phyloP scores from a whole-genome alignment of 2,113 vertebrate genomes.

The Anarhynchus alexandrinus region DNA sequence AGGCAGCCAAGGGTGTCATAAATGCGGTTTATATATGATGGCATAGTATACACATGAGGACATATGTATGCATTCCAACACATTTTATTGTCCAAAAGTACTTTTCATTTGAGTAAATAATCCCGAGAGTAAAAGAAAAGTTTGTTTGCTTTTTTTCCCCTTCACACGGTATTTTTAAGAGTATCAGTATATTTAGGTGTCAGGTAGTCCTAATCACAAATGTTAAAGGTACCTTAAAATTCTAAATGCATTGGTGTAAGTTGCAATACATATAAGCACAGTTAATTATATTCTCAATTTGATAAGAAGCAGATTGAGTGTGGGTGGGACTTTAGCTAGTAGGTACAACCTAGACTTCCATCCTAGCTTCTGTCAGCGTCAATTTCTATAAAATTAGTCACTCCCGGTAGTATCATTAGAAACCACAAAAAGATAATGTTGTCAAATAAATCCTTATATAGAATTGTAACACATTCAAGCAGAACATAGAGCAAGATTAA shows the following conservation, averaged over 20 bases:
- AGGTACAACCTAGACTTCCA: not conserved
- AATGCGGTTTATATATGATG: not conserved
- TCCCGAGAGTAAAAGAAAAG: not conserved
- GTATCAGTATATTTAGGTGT: not conserved
- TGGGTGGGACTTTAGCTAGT: not conserved
- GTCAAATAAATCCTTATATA: not conserved
- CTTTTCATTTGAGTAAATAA: not conserved
- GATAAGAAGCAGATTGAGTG: not conserved
- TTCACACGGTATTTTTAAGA: not conserved
- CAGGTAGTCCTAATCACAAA: not conserved
- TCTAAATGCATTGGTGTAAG: not conserved
- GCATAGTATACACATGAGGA: not conserved
- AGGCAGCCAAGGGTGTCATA: constrained; percentile 2
- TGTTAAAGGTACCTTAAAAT: not conserved
- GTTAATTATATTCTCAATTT: not conserved
- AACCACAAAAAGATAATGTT: not conserved
- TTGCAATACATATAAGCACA: not conserved
- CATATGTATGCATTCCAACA: not conserved
- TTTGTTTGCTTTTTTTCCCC: not conserved
- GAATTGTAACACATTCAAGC: not conserved
- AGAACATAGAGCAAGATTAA: not conserved
- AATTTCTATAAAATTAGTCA: not conserved
- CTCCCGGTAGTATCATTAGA: not conserved
- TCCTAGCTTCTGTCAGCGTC: not conserved
- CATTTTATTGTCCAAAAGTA: not conserved